A percentile compares a stretch with the other conserved stretches of the same genome.
Conservation (phyloP, 2,888 invertebrate species). For the Nomada lathburiana region DNA sequence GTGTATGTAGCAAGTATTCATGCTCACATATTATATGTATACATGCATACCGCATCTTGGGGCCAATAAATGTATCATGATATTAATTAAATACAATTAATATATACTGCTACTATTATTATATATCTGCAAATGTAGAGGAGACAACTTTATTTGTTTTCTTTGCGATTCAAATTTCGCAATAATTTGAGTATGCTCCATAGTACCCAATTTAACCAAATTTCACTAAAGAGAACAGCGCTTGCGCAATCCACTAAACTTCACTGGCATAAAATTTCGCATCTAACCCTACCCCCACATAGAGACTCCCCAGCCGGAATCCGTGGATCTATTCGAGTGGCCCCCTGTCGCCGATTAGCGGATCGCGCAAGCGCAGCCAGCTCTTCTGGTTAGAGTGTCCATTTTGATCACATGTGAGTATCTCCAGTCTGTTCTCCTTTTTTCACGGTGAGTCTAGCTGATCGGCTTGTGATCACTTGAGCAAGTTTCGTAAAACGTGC, state of each 20-base stretch:
- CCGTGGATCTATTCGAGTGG: constrained; percentile 77
- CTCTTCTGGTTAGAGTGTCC: constrained; percentile 94
- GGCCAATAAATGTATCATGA: not conserved
- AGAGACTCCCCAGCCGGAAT: constrained; percentile 59
- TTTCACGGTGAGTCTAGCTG: constrained; percentile 68
- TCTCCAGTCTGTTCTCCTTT: constrained; percentile 82
- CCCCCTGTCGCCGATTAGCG: constrained; percentile 84
- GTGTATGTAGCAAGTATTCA: too few species aligned
- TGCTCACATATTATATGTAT: too few species aligned
- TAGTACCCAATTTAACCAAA: constrained; percentile 15
- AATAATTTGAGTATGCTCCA: not conserved
- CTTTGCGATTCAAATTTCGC: not conserved
- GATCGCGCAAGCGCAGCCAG: constrained; percentile 89
- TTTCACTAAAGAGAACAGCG: constrained; percentile 10
- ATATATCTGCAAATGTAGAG: not conserved
- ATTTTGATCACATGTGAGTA: constrained; percentile 96
- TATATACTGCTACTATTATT: not conserved
- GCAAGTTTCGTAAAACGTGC: constrained; percentile 45
- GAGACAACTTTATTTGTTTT: not conserved
- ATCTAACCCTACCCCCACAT: constrained; percentile 24
- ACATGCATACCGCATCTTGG: not conserved
- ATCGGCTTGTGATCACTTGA: constrained; percentile 47
- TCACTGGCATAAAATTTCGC: constrained; percentile 30
- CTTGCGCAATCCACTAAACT: constrained; percentile 26
- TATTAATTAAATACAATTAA: not conserved